These are phyloP conservation scores for Myiopsitta monachus DNA, from an alignment of 2,113 vertebrate genomes.

Conservation along the genomic window DNA sequence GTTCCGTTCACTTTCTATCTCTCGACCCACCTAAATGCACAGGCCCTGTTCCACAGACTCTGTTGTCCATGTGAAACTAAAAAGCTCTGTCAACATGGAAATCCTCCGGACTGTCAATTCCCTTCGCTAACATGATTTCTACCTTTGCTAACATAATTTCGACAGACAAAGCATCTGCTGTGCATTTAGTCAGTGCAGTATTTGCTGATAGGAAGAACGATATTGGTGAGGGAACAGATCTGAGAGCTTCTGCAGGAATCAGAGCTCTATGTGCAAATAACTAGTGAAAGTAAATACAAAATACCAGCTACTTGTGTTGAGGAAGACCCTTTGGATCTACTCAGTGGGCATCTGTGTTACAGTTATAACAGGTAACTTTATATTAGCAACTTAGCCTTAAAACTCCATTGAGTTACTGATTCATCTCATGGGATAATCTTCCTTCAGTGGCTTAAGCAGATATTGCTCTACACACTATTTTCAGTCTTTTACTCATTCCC, in stretches of 20 bases:
- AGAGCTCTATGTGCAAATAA: neutral
- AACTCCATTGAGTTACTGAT: neutral
- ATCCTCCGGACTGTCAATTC: neutral
- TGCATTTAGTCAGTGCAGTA: neutral
- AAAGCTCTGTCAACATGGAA: constrained; percentile 15
- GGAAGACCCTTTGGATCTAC: neutral
- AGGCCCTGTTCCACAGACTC: neutral
- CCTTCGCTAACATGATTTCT: neutral
- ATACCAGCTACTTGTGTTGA: neutral
- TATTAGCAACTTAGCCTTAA: neutral
- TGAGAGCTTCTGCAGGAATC: neutral
- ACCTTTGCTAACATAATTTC: neutral
- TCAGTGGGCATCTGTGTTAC: neutral
- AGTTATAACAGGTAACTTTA: neutral
- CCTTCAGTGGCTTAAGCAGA: neutral
- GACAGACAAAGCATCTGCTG: neutral
- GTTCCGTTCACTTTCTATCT: neutral
- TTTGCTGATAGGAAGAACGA: neutral
- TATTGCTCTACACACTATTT: neutral
- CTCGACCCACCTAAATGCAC: neutral
- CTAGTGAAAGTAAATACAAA: neutral
- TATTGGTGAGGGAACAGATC: neutral
- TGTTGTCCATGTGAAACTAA: neutral
- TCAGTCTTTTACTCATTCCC: neutral
- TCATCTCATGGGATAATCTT: neutral